These are phyloP conservation scores for Tupaia chinensis DNA, from an alignment of 2,113 vertebrate species.

Conservation along the genomic window DNA sequence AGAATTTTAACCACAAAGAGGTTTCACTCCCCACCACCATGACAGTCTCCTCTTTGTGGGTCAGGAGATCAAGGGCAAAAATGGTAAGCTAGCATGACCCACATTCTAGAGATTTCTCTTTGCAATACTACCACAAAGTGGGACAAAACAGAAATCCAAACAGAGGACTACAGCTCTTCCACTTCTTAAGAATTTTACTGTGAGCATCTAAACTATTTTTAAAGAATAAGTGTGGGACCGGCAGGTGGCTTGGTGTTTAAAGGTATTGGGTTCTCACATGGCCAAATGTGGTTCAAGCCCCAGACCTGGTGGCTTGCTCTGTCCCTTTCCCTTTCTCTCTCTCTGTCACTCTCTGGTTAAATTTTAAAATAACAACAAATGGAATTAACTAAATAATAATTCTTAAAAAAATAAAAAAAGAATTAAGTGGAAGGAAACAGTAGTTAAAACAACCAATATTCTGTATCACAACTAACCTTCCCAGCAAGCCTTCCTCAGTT, in stretches of 20 bases:
- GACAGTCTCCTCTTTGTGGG: background rate
- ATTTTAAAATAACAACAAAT: too few relatives aligned
- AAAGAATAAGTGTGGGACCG: background rate
- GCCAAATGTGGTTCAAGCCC: too few relatives aligned
- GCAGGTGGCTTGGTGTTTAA: too few relatives aligned
- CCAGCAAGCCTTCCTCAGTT: background rate
- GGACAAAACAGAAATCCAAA: background rate
- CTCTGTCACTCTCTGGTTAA: too few relatives aligned
- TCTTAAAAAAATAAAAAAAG: too few relatives aligned
- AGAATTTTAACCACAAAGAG: background rate
- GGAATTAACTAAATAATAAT: too few relatives aligned
- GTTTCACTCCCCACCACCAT: rapidly evolving
- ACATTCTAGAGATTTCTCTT: background rate
- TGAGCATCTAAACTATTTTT: background rate
- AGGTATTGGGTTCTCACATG: too few relatives aligned
- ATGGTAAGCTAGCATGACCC: background rate
- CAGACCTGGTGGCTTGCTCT: too few relatives aligned
- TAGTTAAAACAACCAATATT: background rate
- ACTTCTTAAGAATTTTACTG: background rate
- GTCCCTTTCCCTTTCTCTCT: too few relatives aligned
- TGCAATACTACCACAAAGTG: background rate
- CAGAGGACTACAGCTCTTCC: background rate
- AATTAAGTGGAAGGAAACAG: background rate
- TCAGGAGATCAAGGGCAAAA: background rate
- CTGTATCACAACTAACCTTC: background rate